Evolutionary conservation across 2,888 invertebrate genomes (phyloP).

Genomic region (Oligia strigilis): DNA sequence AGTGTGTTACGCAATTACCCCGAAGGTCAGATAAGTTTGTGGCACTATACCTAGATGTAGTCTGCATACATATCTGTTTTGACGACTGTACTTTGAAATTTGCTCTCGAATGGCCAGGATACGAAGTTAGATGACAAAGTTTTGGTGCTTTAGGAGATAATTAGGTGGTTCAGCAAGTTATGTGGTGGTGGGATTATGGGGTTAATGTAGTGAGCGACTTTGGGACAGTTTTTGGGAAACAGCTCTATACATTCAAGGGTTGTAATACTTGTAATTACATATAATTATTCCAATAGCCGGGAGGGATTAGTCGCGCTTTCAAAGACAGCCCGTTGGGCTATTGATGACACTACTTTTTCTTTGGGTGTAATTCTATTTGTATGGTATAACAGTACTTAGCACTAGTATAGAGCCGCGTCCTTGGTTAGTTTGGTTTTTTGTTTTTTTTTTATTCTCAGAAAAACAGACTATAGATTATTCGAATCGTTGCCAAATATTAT

Average conservation of each 20-base stretch:
- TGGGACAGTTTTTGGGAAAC: conserved; percentile 10
- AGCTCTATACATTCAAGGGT: background rate
- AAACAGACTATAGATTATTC: too few relatives aligned
- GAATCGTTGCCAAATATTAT: too few relatives aligned
- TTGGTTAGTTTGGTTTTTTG: too few relatives aligned
- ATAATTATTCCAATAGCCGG: background rate
- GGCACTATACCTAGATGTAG: background rate
- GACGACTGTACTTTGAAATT: conserved; percentile 48
- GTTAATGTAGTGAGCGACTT: conserved; percentile 14
- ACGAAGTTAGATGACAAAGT: conserved; percentile 44
- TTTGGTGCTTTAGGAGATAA: conserved; percentile 36
- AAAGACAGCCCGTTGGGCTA: background rate
- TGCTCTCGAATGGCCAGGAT: conserved; percentile 54
- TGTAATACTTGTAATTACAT: conserved; percentile 12
- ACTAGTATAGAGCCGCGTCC: too few relatives aligned
- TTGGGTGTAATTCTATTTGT: background rate
- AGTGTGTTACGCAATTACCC: background rate
- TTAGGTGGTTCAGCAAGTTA: conserved; percentile 47
- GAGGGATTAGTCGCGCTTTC: background rate
- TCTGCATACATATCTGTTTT: background rate
- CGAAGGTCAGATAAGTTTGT: background rate
- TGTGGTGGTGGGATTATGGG: conserved; percentile 17
- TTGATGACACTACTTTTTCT: background rate
- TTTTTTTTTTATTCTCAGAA: too few relatives aligned
- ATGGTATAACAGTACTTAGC: background rate